Evolutionary conservation across 2,888 invertebrate species (phyloP).

Genomic region (Deroplatys truncata): DNA sequence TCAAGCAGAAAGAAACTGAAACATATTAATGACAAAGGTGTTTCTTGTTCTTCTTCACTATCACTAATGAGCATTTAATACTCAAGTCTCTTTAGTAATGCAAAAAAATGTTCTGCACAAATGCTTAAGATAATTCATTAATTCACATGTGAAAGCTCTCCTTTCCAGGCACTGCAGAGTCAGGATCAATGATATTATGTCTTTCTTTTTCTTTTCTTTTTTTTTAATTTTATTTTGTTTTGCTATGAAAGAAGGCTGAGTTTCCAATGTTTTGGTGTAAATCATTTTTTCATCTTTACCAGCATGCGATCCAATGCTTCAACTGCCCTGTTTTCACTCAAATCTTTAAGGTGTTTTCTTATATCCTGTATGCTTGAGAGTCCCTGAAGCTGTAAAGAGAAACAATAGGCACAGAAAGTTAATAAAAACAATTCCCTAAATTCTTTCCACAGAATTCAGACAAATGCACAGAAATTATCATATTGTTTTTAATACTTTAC

Average conservation of each 20-base stretch:
- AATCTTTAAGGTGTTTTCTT: conserved; percentile 40
- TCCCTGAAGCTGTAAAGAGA: conserved; percentile 35
- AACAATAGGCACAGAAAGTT: not conserved
- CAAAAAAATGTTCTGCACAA: not conserved
- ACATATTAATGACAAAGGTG: too few species aligned
- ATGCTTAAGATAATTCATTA: not conserved
- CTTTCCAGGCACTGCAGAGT: not conserved
- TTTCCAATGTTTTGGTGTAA: not conserved
- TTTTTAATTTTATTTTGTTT: too few species aligned
- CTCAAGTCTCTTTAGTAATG: too few species aligned
- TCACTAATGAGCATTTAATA: too few species aligned
- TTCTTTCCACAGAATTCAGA: too few species aligned
- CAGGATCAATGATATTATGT: not conserved
- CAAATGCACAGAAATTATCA: too few species aligned
- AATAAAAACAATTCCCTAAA: not conserved
- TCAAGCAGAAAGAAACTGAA: too few species aligned
- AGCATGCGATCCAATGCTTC: conserved; percentile 37
- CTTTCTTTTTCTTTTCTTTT: not conserved
- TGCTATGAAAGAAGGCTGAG: not conserved
- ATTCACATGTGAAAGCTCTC: not conserved
- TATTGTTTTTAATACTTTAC: too few species aligned
- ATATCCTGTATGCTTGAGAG: conserved; percentile 36
- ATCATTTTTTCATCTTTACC: not conserved
- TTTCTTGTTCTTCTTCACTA: too few species aligned
- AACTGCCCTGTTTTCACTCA: conserved; percentile 44